Base-by-base conservation (phyloP, 2,113 vertebrate species). In the Brachypodius melanocephalos region DNA sequence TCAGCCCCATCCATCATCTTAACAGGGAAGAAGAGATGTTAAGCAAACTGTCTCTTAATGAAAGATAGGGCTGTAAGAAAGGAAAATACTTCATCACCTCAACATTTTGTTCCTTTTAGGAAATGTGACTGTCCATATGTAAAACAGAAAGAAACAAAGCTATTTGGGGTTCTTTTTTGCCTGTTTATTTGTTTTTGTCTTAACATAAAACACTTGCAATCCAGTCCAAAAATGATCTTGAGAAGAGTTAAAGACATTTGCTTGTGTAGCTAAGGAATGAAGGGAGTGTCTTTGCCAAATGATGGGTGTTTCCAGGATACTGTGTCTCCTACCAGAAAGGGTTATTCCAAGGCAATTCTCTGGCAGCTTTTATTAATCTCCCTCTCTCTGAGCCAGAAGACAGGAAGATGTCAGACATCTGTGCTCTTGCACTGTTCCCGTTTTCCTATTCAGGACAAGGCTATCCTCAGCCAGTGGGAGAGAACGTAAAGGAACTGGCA, bases 101-200 rank as follows among this genome's bases (percentile, higher is more conserved):
- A 94, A 46, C 54, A 71, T 81, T 82, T 93, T 83, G 25, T 65
- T 88, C 79, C 78, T 81, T 92, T 90, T 48, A 55, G 88, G 73
- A 97, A 91, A 96, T 90, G 69, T 96, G 85, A 88, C 38, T 38
- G 38, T 38, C 38, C 57, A 65, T 85, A 90, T 65, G 67, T 94
- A 91, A 96, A 96, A 34, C 90, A 97, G 88, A 97, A 96, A 74
- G 76, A 95, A 97, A 78, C 28, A 61, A 71, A 94, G n/a, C 16
- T 4, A 4, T 28, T 59, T 71, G 2, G 0, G 2, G 0, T 17
- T 40, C 34, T 38, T 36, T 43, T 17, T 43, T 31, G 12, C 8
- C 42, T 40, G 20, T 51, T 81, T 67, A 9, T 25, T 67, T 68
- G 26, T 18, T 73, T 84, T 75, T 89, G 20, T 85, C 52, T 55